Percentiles rank a stretch among this genome's conserved stretches.
These are phyloP conservation scores for Pholis gunnellus DNA, from an alignment of 2,113 vertebrate genomes.

Conservation along the genomic window DNA sequence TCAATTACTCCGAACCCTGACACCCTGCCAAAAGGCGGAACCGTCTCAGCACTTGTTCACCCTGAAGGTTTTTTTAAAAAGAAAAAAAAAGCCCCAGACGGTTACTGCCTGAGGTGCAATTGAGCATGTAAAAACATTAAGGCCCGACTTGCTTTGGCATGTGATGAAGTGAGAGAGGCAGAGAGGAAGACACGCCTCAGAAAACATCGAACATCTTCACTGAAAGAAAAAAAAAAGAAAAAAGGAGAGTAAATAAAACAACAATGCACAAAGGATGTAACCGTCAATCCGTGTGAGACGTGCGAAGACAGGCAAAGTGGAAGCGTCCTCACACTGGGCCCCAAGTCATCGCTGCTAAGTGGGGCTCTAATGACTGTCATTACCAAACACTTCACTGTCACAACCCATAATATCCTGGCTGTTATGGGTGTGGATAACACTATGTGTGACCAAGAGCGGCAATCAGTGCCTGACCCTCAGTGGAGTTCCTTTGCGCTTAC, in stretches of 20 bases:
- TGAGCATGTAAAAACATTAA: constrained; percentile 67
- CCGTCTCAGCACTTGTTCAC: constrained; percentile 47
- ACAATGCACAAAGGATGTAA: neutral
- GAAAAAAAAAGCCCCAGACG: constrained; percentile 28
- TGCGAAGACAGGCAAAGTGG: constrained; percentile 41
- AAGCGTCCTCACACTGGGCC: constrained; percentile 21
- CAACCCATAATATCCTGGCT: constrained; percentile 61
- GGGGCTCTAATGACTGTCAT: constrained; percentile 59
- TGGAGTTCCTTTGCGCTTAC: neutral
- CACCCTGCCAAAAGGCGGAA: constrained; percentile 51
- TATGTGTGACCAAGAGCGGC: constrained; percentile 29
- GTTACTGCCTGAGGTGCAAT: constrained; percentile 64
- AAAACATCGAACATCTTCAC: constrained; percentile 5
- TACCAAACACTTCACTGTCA: constrained; percentile 52
- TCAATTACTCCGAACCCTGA: constrained; percentile 58
- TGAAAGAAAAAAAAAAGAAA: constrained; percentile 36
- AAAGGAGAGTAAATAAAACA: constrained; percentile 35
- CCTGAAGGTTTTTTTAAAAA: constrained; percentile 24
- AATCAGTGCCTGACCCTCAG: constrained; percentile 23
- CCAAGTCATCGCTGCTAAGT: constrained; percentile 30
- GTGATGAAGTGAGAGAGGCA: constrained; percentile 36
- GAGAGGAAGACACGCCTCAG: constrained; percentile 24
- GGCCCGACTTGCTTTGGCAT: constrained; percentile 33
- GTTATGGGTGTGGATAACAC: constrained; percentile 37
- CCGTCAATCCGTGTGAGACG: constrained; percentile 25